Evolutionary conservation across 2,888 invertebrate species (phyloP).

Genomic region (Drosophila anomelani): DNA sequence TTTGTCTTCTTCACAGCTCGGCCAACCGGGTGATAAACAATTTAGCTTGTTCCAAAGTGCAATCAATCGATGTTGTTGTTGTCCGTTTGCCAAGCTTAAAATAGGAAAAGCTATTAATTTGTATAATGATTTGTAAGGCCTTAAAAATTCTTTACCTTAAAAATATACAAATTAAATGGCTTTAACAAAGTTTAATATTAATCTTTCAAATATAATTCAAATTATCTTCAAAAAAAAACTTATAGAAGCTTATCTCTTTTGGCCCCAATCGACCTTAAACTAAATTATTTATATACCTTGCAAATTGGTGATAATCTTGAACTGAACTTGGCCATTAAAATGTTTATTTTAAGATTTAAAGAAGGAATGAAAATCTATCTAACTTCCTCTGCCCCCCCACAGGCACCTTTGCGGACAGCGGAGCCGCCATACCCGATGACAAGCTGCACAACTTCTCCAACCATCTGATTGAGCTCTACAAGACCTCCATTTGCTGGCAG

Average conservation of each 20-base stretch:
- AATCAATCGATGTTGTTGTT: conserved; percentile 32
- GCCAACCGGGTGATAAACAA: conserved; percentile 21
- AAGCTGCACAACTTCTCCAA: conserved; percentile 86
- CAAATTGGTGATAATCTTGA: conserved; percentile 1
- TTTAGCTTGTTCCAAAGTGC: conserved; percentile 39
- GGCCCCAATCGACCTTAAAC: conserved; percentile 1
- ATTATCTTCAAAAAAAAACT: not conserved
- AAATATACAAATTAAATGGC: no score
- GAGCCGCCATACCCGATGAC: conserved; percentile 80
- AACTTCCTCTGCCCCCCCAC: conserved; percentile 2
- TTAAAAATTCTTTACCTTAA: not conserved
- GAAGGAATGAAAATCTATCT: not conserved
- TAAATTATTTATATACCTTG: conserved; percentile 2
- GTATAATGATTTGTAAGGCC: not conserved
- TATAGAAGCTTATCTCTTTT: conserved; percentile 1
- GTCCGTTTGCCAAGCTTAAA: not conserved
- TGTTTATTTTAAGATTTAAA: not conserved
- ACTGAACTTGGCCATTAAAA: not conserved
- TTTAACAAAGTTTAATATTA: no score
- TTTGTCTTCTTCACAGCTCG: conserved; percentile 17
- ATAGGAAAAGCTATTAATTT: conserved; percentile 1
- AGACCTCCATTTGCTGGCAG: conserved; percentile 90
- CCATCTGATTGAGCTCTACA: conserved; percentile 89
- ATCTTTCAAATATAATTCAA: not conserved
- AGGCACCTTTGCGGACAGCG: conserved; percentile 83